These are phyloP conservation scores for Lottia gigantea DNA, from an alignment of 2,888 invertebrate species.

Conservation along the genomic window DNA sequence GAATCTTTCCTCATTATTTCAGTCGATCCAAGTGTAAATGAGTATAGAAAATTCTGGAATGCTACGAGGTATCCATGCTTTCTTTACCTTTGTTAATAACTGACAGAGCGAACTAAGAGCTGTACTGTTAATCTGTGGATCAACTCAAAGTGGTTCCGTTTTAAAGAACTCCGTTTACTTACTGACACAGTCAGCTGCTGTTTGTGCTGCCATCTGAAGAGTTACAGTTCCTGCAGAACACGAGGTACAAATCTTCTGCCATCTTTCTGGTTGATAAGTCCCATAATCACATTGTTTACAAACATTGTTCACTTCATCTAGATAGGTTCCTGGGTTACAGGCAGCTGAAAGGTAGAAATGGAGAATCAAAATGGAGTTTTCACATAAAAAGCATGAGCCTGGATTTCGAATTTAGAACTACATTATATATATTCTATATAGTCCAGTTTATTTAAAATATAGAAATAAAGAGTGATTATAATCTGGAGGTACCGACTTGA, in stretches of 20 bases:
- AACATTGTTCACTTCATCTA: conserved; percentile 77
- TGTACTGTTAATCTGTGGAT: too few relatives aligned
- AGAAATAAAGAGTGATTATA: too few relatives aligned
- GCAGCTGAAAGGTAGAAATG: conserved; percentile 7
- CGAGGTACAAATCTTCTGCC: conserved; percentile 83
- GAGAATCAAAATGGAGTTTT: background rate
- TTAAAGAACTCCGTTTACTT: background rate
- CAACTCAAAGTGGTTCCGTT: too few relatives aligned
- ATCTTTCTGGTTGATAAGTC: conserved; percentile 54
- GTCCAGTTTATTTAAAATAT: too few relatives aligned
- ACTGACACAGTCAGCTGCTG: background rate
- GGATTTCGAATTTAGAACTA: background rate
- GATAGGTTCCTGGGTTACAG: conserved; percentile 89
- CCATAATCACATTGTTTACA: conserved; percentile 80
- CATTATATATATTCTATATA: too few relatives aligned
- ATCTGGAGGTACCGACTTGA: background rate
- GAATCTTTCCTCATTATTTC: too few relatives aligned
- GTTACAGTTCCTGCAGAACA: conserved; percentile 11
- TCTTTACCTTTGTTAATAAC: too few relatives aligned
- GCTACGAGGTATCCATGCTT: too few relatives aligned
- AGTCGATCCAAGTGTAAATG: too few relatives aligned
- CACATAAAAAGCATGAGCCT: background rate
- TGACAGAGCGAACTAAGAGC: too few relatives aligned
- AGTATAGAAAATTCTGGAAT: too few relatives aligned
- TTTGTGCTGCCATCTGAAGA: background rate